Conservation (phyloP, 1,140 invertebrate genomes). For the Archegozetes longisetosus region DNA sequence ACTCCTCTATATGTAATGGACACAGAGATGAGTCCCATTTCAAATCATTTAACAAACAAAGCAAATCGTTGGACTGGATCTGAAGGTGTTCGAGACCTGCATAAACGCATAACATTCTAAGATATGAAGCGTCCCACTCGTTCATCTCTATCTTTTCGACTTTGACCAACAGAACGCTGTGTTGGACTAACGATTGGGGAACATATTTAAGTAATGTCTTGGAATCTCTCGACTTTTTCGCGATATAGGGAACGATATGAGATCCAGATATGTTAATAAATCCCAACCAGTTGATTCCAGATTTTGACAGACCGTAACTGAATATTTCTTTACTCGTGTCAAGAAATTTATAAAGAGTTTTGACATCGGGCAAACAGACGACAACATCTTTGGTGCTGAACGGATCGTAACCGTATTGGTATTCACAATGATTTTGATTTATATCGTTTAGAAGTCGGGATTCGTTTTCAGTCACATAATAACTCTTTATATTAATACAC, state of each 20-base stretch:
- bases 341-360: constrained; percentile 75
- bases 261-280: constrained; percentile 79
- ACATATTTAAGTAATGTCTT: constrained; percentile 33
- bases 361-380: constrained; percentile 64
- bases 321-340: constrained; percentile 54
- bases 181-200: constrained; percentile 1
- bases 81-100: constrained; percentile 2
- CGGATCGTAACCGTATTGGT: constrained; percentile 66
- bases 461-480: constrained; percentile 80
- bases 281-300: constrained; percentile 48
- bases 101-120: constrained; percentile 13
- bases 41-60: constrained; percentile 4
- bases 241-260: constrained; percentile 69
- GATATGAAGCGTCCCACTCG: constrained; percentile 13
- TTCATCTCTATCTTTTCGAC: constrained; percentile 7
- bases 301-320: constrained; percentile 44
- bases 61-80: constrained; percentile 1
- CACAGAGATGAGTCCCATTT: constrained; percentile 10
- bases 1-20: constrained; percentile 13
- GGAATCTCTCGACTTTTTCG: constrained; percentile 78
- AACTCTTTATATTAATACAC: constrained; percentile 76
- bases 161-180: constrained; percentile 4
- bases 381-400: constrained; percentile 79
- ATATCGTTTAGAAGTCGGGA: constrained; percentile 80
- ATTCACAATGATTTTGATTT: constrained; percentile 74